phyloP scores from a whole-genome alignment of 2,113 vertebrate species.

The Regulus satrapa region DNA sequence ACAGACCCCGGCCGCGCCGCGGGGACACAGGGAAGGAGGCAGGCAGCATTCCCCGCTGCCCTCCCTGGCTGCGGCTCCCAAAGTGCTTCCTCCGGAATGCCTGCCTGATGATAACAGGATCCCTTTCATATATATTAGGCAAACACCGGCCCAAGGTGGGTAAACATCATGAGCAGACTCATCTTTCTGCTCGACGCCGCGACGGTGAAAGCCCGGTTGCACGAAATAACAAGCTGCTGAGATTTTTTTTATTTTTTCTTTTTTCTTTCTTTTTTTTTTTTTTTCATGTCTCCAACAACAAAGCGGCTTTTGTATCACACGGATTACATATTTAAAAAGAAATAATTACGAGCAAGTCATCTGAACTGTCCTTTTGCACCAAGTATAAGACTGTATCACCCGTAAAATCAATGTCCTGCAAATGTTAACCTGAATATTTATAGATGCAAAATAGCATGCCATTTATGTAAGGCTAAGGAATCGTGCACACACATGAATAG shows the following conservation, averaged over 20 bases:
- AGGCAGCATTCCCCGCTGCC: not conserved
- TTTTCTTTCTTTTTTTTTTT: not conserved
- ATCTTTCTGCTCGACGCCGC: conserved; percentile 8
- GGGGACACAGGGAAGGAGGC: not conserved
- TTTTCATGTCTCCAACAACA: not conserved
- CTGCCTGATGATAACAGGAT: conserved; percentile 47
- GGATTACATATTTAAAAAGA: not conserved
- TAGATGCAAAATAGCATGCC: not conserved
- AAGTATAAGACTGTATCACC: not conserved
- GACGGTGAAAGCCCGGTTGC: not conserved
- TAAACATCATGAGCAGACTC: conserved; percentile 40
- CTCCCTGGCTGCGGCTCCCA: not conserved
- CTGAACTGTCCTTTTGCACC: not conserved
- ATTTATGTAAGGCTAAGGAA: not conserved
- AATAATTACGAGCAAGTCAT: not conserved
- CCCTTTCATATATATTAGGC: conserved; percentile 28
- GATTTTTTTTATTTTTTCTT: not conserved
- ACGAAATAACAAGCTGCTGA: not conserved
- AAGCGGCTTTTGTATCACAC: conserved; percentile 39
- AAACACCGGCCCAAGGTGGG: conserved; percentile 38
- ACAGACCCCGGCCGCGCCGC: not conserved
- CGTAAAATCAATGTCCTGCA: not conserved
- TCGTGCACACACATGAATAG: not conserved
- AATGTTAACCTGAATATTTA: not conserved
- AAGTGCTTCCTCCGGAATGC: conserved; percentile 40